Base-by-base conservation (phyloP, 1,140 invertebrate genomes). In the Phortica variegata region DNA sequence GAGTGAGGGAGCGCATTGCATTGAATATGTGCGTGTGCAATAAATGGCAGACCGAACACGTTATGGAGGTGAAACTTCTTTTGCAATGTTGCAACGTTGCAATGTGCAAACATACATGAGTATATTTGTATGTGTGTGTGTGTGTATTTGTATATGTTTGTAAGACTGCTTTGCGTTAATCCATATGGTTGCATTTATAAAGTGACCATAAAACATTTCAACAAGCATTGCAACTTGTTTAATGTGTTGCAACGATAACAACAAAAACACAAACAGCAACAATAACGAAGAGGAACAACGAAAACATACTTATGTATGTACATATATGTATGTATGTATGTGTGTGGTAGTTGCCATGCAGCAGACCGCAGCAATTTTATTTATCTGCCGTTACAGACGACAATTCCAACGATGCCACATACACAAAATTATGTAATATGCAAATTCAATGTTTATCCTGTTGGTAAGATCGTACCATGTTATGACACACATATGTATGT, bases 401-500 rank as follows among this genome's bases (percentile, higher is more conserved):
- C 38, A 13, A 32, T 39, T 5, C 47, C 34, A 37, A 10, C 2
- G 21, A 13, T 37, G 5, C 12, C 16, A 15, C 20, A 57, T 49
- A 51, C 19, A 43, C 45, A 42, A 37, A 57, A 69, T 70, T 65
- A 70, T 70, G 65, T 70, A 69, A 70, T 69, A 70, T 70, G 65
- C 65, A 70, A 70, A 70, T 70, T 61, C 51, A 53, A 60, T 60
- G 59, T 61, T 66, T 66, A 60, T 47, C 34, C 51, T 48, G 33
- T 23, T 26, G 32, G 12, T 33, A 38, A 16, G 5, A 34, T 5
- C 33, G 16, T 15, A 34, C 26, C 26, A 29, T 29, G 12, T 12
- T 7, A 6, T 12, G 12, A 29, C 26, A 12, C 26, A 29, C 26
- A 29, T 12, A 29, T 29, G 26, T 12, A 7, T 29, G 12, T 6